Evolutionary conservation across 2,888 invertebrate genomes (phyloP).

Genomic region (Ophion obscuratus): DNA sequence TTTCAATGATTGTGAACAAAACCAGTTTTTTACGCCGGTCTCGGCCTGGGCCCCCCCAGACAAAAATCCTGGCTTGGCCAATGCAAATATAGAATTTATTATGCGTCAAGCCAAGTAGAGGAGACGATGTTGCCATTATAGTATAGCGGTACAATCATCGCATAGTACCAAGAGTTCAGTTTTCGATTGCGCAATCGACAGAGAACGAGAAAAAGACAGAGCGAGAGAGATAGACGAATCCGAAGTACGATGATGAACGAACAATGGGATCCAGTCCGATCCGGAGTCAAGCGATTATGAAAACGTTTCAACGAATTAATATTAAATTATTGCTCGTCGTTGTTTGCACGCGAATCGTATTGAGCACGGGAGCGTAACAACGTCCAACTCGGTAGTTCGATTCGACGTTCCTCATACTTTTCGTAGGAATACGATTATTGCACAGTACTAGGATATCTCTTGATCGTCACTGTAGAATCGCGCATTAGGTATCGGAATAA

Average conservation of each 20-base stretch:
- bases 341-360: constrained; percentile 28
- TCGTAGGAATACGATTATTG: no score
- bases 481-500: no score
- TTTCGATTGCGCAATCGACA: constrained; percentile 24
- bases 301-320: constrained; percentile 54
- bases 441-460: no score
- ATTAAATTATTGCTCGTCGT: constrained; percentile 46
- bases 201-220: background rate
- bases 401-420: no score
- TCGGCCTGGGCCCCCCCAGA: no score
- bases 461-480: no score
- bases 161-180: constrained; percentile 16
- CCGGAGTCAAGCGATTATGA: constrained; percentile 74
- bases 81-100: background rate
- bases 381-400: background rate
- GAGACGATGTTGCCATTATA: background rate
- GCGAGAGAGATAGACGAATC: background rate
- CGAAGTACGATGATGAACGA: constrained; percentile 44
- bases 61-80: no score
- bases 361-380: no score
- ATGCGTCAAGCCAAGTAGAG: background rate
- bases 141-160: background rate
- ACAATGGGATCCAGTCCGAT: constrained; percentile 78
- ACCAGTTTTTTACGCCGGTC: no score
- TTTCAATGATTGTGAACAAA: no score